A percentile compares a stretch with the other conserved stretches of the same genome.
phyloP scores from a whole-genome alignment of 2,888 invertebrate genomes.

The Eupithecia dodoneata region DNA sequence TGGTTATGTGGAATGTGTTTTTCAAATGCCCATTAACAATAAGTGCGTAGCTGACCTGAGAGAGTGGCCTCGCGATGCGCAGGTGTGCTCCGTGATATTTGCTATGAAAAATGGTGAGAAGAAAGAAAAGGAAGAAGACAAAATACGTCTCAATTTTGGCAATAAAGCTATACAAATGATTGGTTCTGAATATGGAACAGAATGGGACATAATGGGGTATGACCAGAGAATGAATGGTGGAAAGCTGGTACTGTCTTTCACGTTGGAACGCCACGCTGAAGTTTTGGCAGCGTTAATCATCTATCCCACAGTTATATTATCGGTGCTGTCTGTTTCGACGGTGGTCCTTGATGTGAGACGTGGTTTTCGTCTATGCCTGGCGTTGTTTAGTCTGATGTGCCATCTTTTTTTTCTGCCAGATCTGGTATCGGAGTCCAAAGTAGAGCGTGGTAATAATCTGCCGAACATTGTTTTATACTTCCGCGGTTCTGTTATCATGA shows the following conservation, averaged over 20 bases:
- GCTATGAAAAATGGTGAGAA: constrained; percentile 37
- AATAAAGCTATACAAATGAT: constrained; percentile 41
- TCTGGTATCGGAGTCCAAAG: constrained; percentile 47
- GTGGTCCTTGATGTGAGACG: constrained; percentile 52
- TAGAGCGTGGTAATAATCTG: constrained; percentile 39
- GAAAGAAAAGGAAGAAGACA: constrained; percentile 21
- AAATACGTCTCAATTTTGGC: constrained; percentile 41
- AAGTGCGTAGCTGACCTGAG: constrained; percentile 42
- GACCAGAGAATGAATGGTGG: constrained; percentile 39
- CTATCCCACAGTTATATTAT: constrained; percentile 53
- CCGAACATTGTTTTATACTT: constrained; percentile 59
- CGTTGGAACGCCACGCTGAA: constrained; percentile 56
- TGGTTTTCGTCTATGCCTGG: constrained; percentile 47
- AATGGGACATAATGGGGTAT: constrained; percentile 60
- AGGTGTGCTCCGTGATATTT: constrained; percentile 47
- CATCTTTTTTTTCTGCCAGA: constrained; percentile 53
- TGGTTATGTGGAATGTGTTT: constrained; percentile 49
- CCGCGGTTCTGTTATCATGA: constrained; percentile 53
- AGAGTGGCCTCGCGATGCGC: constrained; percentile 59
- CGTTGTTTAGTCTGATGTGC: constrained; percentile 52
- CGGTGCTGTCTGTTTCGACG: constrained; percentile 48
- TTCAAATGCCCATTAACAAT: background rate
- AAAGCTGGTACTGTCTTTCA: constrained; percentile 52
- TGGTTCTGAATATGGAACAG: constrained; percentile 51
- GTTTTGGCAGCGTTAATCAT: constrained; percentile 53